phyloP scores from a whole-genome alignment of 1,140 invertebrate species.

The Drosophila nannoptera region DNA sequence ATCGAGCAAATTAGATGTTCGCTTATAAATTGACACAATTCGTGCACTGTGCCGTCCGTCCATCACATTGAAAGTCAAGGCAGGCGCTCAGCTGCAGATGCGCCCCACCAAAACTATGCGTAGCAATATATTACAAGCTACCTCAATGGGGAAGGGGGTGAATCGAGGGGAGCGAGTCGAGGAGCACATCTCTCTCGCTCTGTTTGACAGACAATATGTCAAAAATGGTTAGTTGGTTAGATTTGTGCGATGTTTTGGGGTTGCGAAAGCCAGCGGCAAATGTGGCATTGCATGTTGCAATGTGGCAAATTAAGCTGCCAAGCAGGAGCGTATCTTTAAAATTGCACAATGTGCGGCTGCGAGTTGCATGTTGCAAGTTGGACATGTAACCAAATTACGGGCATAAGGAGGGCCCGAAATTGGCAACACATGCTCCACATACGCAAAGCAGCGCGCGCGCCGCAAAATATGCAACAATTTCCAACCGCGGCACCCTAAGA shows the following conservation, averaged over 20 bases:
- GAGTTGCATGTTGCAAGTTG: constrained; percentile 34
- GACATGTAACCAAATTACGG: constrained; percentile 65
- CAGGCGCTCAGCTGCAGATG: constrained; percentile 15
- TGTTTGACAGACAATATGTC: constrained; percentile 38
- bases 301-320: constrained; percentile 31
- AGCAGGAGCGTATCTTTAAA: constrained; percentile 27
- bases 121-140: constrained; percentile 11
- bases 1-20: not conserved
- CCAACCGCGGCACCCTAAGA: constrained; percentile 6
- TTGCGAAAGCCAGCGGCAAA: constrained; percentile 12
- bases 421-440: constrained; percentile 58
- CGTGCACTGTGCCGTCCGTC: constrained; percentile 24
- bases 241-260: constrained; percentile 24
- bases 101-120: constrained; percentile 22
- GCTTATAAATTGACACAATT: constrained; percentile 66
- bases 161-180: no score
- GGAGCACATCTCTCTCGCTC: constrained; percentile 2
- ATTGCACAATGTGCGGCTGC: constrained; percentile 8
- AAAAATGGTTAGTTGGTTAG: constrained; percentile 39
- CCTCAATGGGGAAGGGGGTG: not conserved
- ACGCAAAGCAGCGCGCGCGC: constrained; percentile 8
- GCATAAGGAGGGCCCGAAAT: constrained; percentile 1
- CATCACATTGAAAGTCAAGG: constrained; percentile 48
- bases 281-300: constrained; percentile 2
- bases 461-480: constrained; percentile 68